phyloP scores from a whole-genome alignment of 2,888 invertebrate genomes.

The Marasmarcha lunaedactyla region DNA sequence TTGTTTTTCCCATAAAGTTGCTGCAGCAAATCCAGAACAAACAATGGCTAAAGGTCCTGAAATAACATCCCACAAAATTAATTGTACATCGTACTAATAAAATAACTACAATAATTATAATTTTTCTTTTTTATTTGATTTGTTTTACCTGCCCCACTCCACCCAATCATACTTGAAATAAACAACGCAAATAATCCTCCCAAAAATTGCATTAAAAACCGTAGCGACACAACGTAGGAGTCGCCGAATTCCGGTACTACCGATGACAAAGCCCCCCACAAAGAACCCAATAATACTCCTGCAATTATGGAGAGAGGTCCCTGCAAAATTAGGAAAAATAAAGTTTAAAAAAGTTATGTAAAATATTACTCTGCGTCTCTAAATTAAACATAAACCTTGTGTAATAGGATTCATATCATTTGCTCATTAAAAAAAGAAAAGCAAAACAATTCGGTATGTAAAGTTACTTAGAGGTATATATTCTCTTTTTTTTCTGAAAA shows the following conservation, averaged over 20 bases:
- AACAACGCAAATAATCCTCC: slow-evolving; percentile 83
- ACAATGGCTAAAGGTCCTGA: slow-evolving; percentile 78
- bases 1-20: slow-evolving; percentile 77
- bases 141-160: slow-evolving; percentile 69
- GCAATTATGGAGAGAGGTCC: slow-evolving; percentile 77
- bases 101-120: no score
- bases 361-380: not conserved
- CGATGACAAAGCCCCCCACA: slow-evolving; percentile 79
- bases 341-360: slow-evolving; percentile 4
- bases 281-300: slow-evolving; percentile 77
- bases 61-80: slow-evolving; percentile 15
- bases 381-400: no score
- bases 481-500: no score
- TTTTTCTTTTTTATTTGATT: no score
- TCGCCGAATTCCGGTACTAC: slow-evolving; percentile 80
- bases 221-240: slow-evolving; percentile 74
- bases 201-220: slow-evolving; percentile 78
- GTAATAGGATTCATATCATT: no score
- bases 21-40: slow-evolving; percentile 78
- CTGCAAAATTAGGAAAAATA: no score
- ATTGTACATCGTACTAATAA: no score
- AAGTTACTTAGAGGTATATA: no score
- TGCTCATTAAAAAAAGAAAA: no score
- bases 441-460: no score
- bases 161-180: slow-evolving; percentile 77